Base-by-base conservation (phyloP, 2,113 vertebrate genomes). In the Abramis brama region DNA sequence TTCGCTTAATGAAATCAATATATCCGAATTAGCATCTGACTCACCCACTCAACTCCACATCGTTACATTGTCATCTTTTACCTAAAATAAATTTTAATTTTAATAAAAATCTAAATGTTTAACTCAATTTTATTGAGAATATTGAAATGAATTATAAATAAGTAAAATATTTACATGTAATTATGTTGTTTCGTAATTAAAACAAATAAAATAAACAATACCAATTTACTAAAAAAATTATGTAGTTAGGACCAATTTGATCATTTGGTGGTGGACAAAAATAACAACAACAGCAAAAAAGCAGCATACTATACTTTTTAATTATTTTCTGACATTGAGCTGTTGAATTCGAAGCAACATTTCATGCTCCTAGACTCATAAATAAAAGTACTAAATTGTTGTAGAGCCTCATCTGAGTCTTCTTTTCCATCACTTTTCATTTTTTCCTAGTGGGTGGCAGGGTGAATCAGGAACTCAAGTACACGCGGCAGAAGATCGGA, bases 401-500 rank as follows among this genome's bases (percentile, higher is more conserved):
- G 43, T 25, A 27, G 25, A 47, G 2, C 74, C 50, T 50, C 13
- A 50, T 76, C 13, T 30, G 7, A 76, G 12, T 52, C 74, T 13
- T 80, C 6, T 36, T 50, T 57, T 57, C 52, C 7, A 71, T 43
- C 36, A n/a, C 5, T 71, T 43, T 43, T 71, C 9, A 11, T 39
- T 55, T 43, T 81, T 71, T 87, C 91, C 89, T 86, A 99, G 98
- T 99, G 93, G 98, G 98, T 86, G 98, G 98, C 89, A 96, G 98
- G 93, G 97, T 99, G 84, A 99, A 98, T 93, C 96, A 92, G 91
- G 98, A 99, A 91, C 96, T 99, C 92, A 98, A 96, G 92, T 99
- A 99, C 92, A 99, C 98, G 0, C 96, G 98, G 30, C 97, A 98
- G 95, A 98, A 99, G 96, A 98, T 99, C 89, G 98, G 98, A 68